Percentiles rank a stretch among this genome's conserved stretches.
phyloP scores from a whole-genome alignment of 2,888 invertebrate genomes.

The Thecophora atra region DNA sequence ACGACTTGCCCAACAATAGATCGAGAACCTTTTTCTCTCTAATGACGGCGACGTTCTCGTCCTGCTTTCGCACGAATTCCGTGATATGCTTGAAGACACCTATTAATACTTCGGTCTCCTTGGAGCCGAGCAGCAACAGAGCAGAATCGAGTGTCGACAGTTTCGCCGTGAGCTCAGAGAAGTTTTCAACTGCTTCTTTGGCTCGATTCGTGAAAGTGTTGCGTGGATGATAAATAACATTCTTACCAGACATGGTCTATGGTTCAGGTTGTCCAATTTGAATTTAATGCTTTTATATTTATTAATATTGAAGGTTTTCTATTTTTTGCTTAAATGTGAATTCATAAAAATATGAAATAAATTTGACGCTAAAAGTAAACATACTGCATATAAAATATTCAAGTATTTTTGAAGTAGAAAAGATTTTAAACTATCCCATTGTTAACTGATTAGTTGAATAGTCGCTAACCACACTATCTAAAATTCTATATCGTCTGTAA shows the following conservation, averaged over 20 bases:
- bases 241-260: slow-evolving; percentile 13
- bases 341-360: slow-evolving; percentile 6
- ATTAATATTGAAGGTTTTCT: no score
- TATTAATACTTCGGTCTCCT: slow-evolving; percentile 53
- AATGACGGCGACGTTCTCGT: slow-evolving; percentile 50
- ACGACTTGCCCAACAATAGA: slow-evolving; percentile 47
- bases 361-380: background rate
- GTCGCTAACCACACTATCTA: no score
- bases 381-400: background rate
- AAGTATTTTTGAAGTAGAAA: background rate
- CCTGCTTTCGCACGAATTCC: slow-evolving; percentile 52
- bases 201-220: slow-evolving; percentile 52
- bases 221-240: slow-evolving; percentile 44
- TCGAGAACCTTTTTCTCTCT: slow-evolving; percentile 50
- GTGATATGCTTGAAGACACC: slow-evolving; percentile 53
- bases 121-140: slow-evolving; percentile 52
- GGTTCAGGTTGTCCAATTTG: no score
- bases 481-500: no score
- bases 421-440: no score
- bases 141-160: slow-evolving; percentile 51
- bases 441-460: no score
- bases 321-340: background rate
- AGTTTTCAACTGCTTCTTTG: slow-evolving; percentile 47
- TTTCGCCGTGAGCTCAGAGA: slow-evolving; percentile 47
- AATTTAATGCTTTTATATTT: no score